phyloP scores from a whole-genome alignment of 37 sponge, comb jelly and placozoan species.

The Bolinopsis microptera region DNA sequence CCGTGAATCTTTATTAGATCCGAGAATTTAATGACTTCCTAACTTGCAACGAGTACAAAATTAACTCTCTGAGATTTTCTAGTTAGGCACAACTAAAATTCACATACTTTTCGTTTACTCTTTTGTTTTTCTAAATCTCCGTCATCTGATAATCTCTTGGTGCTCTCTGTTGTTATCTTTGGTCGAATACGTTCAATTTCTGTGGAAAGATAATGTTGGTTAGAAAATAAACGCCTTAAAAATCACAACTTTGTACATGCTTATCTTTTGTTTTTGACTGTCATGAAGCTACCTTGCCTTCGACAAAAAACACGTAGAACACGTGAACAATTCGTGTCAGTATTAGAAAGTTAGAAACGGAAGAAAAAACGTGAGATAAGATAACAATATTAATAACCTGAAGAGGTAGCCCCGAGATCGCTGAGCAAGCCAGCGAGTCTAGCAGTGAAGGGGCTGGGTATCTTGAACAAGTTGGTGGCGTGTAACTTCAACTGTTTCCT shows the following conservation, averaged over 20 bases:
- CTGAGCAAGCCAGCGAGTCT: constrained; percentile 13
- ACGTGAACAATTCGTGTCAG: background rate
- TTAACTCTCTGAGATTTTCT: too few relatives aligned
- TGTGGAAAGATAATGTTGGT: too few relatives aligned
- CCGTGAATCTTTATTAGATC: too few relatives aligned
- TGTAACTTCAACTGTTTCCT: constrained; percentile 88
- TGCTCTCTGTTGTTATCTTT: background rate
- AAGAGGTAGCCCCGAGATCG: constrained; percentile 26
- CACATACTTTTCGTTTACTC: background rate
- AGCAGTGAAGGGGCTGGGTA: constrained; percentile 20
- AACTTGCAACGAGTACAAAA: too few relatives aligned
- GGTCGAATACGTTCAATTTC: constrained; percentile 46
- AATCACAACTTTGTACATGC: too few relatives aligned
- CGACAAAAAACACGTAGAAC: too few relatives aligned
- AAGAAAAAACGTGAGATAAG: background rate
- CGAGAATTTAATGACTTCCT: too few relatives aligned
- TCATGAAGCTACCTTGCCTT: too few relatives aligned
- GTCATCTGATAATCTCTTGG: background rate
- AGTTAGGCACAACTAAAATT: background rate
- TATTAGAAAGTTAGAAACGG: background rate
- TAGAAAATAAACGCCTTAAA: too few relatives aligned
- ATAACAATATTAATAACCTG: background rate
- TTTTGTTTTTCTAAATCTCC: background rate
- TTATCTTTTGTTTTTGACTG: too few relatives aligned
- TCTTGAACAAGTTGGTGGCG: constrained; percentile 46